Percentiles rank a stretch among this genome's conserved stretches.
phyloP scores from a whole-genome alignment of 2,888 invertebrate genomes.

The Poecilus cupreus region DNA sequence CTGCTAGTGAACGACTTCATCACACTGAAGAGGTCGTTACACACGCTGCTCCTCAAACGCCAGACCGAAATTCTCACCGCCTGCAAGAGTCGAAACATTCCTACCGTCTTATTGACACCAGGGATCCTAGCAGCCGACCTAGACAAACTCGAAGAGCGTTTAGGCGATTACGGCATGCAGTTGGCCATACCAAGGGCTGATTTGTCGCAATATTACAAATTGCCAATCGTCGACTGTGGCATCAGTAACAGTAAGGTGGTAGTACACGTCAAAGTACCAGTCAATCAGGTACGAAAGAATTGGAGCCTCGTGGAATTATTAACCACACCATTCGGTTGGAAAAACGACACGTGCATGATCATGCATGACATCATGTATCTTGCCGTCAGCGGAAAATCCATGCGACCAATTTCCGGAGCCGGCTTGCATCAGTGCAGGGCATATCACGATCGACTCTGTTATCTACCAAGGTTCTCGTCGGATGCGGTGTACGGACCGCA shows the following conservation, averaged over 20 bases:
- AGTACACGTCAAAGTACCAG: slow-evolving; percentile 29
- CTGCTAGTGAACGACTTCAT: background rate
- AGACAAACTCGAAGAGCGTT: background rate
- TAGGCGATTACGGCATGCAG: background rate
- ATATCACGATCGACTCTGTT: slow-evolving; percentile 46
- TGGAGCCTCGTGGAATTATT: slow-evolving; percentile 43
- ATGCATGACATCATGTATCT: slow-evolving; percentile 48
- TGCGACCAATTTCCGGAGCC: slow-evolving; percentile 37
- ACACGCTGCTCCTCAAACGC: background rate
- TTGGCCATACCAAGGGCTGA: background rate
- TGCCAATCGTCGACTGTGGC: slow-evolving; percentile 47
- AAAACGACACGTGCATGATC: too few species aligned
- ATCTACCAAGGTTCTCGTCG: slow-evolving; percentile 40
- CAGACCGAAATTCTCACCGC: slow-evolving; percentile 17
- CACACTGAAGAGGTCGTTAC: background rate
- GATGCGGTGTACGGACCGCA: slow-evolving; percentile 47
- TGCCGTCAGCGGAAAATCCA: slow-evolving; percentile 24
- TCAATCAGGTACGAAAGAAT: background rate
- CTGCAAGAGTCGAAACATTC: background rate
- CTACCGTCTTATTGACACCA: background rate
- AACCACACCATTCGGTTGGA: slow-evolving; percentile 48
- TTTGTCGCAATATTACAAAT: slow-evolving; percentile 44
- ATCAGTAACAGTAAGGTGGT: background rate
- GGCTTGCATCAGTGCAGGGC: slow-evolving; percentile 39
- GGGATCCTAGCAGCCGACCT: background rate